phyloP scores from a whole-genome alignment of 2,113 vertebrate genomes.

The Guaruba guarouba region DNA sequence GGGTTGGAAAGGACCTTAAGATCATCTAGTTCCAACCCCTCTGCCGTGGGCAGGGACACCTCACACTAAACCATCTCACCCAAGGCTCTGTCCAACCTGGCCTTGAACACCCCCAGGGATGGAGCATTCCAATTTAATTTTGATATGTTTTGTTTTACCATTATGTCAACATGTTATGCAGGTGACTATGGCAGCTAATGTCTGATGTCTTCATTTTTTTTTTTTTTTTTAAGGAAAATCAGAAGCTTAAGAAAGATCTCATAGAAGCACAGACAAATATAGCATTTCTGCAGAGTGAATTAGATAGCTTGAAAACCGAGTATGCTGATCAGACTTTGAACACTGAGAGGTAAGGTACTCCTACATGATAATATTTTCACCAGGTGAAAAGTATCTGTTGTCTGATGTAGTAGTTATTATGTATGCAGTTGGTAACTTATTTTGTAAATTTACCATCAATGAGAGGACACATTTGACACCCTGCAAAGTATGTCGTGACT shows the following conservation, averaged over 20 bases:
- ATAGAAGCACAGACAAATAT: slow-evolving; percentile 91
- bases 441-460: neutral
- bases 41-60: too few species aligned
- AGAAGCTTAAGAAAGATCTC: slow-evolving; percentile 91
- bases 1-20: too few species aligned
- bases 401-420: neutral
- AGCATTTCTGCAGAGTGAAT: slow-evolving; percentile 90
- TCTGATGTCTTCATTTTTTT: neutral
- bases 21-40: too few species aligned
- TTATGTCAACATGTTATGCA: neutral
- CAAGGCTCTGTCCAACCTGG: too few species aligned
- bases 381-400: neutral
- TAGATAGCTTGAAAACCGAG: slow-evolving; percentile 92
- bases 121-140: neutral
- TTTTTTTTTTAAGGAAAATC: slow-evolving; percentile 84
- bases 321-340: slow-evolving; percentile 90
- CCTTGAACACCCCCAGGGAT: too few species aligned
- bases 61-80: too few species aligned
- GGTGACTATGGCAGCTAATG: neutral
- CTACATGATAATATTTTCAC: neutral
- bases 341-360: slow-evolving; percentile 81
- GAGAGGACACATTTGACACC: fast-evolving
- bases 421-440: neutral
- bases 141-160: neutral
- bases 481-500: neutral